Percentiles rank a stretch among this genome's conserved stretches.
Evolutionary conservation across 2,797 vertebrate species (phyloP).

Genomic region (Ptychadena robeensis): DNA sequence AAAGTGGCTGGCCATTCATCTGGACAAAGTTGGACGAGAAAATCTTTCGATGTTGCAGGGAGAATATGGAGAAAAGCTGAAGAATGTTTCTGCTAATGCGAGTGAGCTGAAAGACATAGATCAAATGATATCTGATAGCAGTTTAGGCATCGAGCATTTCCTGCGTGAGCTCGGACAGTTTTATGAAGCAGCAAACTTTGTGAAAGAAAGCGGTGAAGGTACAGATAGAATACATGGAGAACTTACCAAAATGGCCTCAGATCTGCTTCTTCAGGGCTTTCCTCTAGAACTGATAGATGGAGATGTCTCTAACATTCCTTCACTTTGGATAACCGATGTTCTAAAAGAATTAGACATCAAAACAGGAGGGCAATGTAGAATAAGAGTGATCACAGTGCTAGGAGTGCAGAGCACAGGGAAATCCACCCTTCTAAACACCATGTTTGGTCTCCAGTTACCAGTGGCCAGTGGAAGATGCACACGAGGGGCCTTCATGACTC

Average conservation of each 20-base stretch:
- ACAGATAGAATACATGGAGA: neutral
- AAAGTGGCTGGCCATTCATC: slow-evolving; percentile 78
- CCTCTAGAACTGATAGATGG: slow-evolving; percentile 57
- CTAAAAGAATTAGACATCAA: slow-evolving; percentile 69
- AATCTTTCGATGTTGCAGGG: slow-evolving; percentile 68
- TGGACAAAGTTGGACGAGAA: slow-evolving; percentile 69
- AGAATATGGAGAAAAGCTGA: slow-evolving; percentile 68
- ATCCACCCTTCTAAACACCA: slow-evolving; percentile 53
- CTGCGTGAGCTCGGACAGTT: slow-evolving; percentile 82
- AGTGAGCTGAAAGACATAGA: slow-evolving; percentile 68
- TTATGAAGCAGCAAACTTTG: slow-evolving; percentile 77
- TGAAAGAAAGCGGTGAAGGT: slow-evolving; percentile 52
- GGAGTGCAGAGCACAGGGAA: slow-evolving; percentile 55
- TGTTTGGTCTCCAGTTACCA: slow-evolving; percentile 53
- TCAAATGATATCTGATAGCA: slow-evolving; percentile 68
- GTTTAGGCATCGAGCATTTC: slow-evolving; percentile 81
- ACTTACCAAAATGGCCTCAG: slow-evolving; percentile 21
- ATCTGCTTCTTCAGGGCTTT: slow-evolving; percentile 14
- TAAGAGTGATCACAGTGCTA: slow-evolving; percentile 56
- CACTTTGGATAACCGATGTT: slow-evolving; percentile 77
- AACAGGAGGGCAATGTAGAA: slow-evolving; percentile 44
- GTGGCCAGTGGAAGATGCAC: slow-evolving; percentile 56
- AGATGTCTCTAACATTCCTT: slow-evolving; percentile 75
- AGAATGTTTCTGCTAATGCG: slow-evolving; percentile 63
- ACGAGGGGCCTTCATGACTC: slow-evolving; percentile 50